A percentile compares a stretch with the other conserved stretches of the same genome.
Evolutionary conservation across 2,888 invertebrate genomes (phyloP).

Genomic region (Saturnia japonica): DNA sequence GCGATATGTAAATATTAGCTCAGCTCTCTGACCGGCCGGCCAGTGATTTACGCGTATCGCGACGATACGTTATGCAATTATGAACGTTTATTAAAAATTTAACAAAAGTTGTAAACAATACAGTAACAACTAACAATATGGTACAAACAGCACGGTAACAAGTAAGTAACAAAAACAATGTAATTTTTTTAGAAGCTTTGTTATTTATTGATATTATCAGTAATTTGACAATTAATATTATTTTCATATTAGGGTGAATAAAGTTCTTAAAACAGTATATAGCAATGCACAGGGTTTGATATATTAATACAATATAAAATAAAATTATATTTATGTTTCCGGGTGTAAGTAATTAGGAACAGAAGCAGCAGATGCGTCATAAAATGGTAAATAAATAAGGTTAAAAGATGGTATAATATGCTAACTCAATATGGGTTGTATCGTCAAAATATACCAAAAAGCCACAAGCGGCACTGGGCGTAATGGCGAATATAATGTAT

Average conservation of each 20-base stretch:
- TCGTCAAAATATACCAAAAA: conserved; percentile 70
- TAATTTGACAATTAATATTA: neutral
- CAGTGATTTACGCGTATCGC: conserved; percentile 70
- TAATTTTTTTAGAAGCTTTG: conserved; percentile 13
- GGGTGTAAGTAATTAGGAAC: conserved; percentile 32
- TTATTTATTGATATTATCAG: neutral
- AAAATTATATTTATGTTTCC: conserved; percentile 18
- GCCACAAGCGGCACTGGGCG: conserved; percentile 65
- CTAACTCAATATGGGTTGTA: conserved; percentile 49
- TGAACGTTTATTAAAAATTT: conserved; percentile 77
- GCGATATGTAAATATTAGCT: conserved; percentile 80
- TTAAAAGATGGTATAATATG: conserved; percentile 34
- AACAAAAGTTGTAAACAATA: conserved; percentile 38
- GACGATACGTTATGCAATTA: conserved; percentile 75
- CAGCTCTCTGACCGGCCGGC: conserved; percentile 64
- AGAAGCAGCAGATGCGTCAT: conserved; percentile 29
- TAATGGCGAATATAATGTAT: conserved; percentile 79
- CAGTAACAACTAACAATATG: too few species aligned
- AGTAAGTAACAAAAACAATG: too few species aligned
- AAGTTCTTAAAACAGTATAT: neutral
- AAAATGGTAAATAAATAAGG: conserved; percentile 41
- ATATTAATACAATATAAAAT: conserved; percentile 6
- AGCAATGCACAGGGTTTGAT: neutral
- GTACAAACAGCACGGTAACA: too few species aligned
- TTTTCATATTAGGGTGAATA: neutral